Base-by-base conservation (phyloP, 1,140 invertebrate species). In the Trissolcus basalis region DNA sequence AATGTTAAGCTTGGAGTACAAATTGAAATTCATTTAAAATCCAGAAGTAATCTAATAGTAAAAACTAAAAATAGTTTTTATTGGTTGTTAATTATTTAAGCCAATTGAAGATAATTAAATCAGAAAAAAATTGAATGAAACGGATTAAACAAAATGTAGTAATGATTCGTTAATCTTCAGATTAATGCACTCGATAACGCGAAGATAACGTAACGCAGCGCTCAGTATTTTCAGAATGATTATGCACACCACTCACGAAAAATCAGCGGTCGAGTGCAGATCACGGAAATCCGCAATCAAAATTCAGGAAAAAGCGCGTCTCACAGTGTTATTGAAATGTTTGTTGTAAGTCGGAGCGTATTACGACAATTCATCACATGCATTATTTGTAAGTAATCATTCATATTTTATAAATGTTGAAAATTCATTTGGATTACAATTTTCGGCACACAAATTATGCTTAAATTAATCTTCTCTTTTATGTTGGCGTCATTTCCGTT, bases 361-460 rank as follows among this genome's bases (percentile, higher is more conserved):
- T 78, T 82, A 4, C 81, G 85, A 41, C 87, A 88, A 61, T 77
- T 82, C 27, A 68, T 87, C 14, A 82, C 86, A 11, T 83, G 84
- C 1, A 39, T 86, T 5, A 59, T 87, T 14, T 88, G 87, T 88
- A 82, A 88, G 87, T 87, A 84, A 39, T n/a, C 27, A 51, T 15
- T 8, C 12, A 11, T 48, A 19, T 9, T 6, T 14, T 11, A n/a
- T 19, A 49, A 11, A 0, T 36, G 19, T 27, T 27, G 2, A 27
- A 6, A 27, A 27, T 27, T 27, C 19, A 27, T 27, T 6, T 27
- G 6, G 6, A 27, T 27, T 6, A 27, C 19, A 27, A 27, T 27
- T 27, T 3, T 27, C 6, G 19, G 19, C 6, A 27, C 19, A 27
- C 19, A 27, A 27, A 27, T 27, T 1, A 27, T 1, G 6, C 19